Evolutionary conservation across 2,888 invertebrate species (phyloP).

Genomic region (Meteorus cinctellus): DNA sequence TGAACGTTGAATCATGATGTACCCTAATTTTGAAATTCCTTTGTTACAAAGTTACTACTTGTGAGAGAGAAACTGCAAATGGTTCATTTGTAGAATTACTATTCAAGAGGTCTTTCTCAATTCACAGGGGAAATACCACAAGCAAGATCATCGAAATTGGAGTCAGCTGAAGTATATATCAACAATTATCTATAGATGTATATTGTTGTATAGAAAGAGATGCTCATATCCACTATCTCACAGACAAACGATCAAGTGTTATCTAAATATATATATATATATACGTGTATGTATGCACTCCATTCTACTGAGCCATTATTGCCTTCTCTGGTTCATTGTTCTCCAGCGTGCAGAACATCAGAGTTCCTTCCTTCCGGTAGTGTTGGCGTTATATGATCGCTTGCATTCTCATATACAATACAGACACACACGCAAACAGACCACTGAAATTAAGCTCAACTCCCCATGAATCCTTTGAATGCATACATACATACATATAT

Average conservation of each 20-base stretch:
- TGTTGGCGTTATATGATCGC: neutral
- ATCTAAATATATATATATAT: neutral
- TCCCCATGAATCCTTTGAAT: neutral
- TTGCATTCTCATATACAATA: neutral
- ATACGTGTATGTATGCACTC: conserved; percentile 1
- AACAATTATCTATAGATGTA: neutral
- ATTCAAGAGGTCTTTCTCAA: conserved; percentile 8
- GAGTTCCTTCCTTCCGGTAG: conserved; percentile 38
- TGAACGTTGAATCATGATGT: neutral
- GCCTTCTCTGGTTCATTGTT: conserved; percentile 38
- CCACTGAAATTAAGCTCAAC: neutral
- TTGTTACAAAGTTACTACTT: neutral
- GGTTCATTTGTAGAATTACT: conserved; percentile 16
- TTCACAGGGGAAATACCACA: conserved; percentile 43
- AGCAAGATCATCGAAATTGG: conserved; percentile 39
- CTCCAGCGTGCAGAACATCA: conserved; percentile 27
- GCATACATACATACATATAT: too few species aligned
- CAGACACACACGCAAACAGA: neutral
- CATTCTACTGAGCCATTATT: conserved; percentile 34
- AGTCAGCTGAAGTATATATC: neutral
- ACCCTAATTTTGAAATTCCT: neutral
- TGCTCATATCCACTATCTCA: neutral
- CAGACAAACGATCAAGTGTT: conserved; percentile 24
- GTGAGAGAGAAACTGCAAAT: conserved; percentile 10
- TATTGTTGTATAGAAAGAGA: conserved; percentile 27